These are phyloP conservation scores for Hofmannophila pseudospretella DNA, from an alignment of 2,888 invertebrate genomes.

Conservation along the genomic window DNA sequence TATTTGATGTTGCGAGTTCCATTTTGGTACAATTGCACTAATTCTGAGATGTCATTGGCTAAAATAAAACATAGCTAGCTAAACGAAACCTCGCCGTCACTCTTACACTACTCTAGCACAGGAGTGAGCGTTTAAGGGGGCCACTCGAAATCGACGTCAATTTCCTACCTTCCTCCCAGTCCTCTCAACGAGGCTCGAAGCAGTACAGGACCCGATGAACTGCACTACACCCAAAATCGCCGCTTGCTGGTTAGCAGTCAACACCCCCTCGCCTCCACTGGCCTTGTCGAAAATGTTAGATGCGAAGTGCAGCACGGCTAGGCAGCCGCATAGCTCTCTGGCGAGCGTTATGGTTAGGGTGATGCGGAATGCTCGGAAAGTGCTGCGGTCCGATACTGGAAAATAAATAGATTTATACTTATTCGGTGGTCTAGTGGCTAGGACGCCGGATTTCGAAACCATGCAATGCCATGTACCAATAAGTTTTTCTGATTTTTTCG, in stretches of 20 bases:
- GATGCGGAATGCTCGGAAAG: slow-evolving; percentile 74
- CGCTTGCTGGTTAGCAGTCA: slow-evolving; percentile 62
- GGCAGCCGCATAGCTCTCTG: slow-evolving; percentile 63
- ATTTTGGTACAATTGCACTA: no score
- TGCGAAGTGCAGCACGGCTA: slow-evolving; percentile 67
- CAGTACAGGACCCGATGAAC: slow-evolving; percentile 59
- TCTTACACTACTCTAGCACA: no score
- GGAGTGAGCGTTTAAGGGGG: no score
- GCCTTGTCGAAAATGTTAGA: slow-evolving; percentile 66
- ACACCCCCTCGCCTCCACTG: slow-evolving; percentile 38
- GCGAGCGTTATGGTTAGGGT: slow-evolving; percentile 65
- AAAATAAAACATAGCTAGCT: no score
- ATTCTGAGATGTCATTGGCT: no score
- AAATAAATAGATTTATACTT: not conserved
- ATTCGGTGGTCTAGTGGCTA: no score
- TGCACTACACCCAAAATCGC: slow-evolving; percentile 57
- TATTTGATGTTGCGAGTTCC: no score
- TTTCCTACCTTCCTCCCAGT: slow-evolving; percentile 59
- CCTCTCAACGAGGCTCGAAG: slow-evolving; percentile 57
- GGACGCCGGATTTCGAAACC: no score
- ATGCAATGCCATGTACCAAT: no score
- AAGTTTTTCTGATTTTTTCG: no score
- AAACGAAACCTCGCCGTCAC: no score
- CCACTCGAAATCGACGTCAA: no score
- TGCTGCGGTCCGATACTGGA: slow-evolving; percentile 54